phyloP scores from a whole-genome alignment of 2,888 invertebrate genomes.

The Beris chalybata region DNA sequence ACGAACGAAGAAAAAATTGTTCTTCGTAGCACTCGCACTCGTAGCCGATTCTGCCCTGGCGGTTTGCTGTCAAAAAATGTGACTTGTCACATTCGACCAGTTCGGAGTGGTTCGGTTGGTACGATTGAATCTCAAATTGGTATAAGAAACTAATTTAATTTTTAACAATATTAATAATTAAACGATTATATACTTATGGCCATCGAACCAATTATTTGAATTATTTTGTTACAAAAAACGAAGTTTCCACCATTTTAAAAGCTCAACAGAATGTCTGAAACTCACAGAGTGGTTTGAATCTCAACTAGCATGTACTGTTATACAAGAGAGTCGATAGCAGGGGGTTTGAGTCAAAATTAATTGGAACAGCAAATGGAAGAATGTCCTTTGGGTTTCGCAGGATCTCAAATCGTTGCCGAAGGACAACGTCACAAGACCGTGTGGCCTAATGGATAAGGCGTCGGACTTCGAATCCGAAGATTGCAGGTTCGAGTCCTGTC shows the following conservation, averaged over 20 bases:
- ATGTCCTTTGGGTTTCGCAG: constrained; percentile 1
- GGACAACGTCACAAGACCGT: constrained; percentile 33
- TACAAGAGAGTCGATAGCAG: neutral
- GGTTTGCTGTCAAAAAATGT: constrained; percentile 18
- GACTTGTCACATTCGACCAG: neutral
- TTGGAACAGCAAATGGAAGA: neutral
- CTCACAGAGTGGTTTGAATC: too few relatives aligned
- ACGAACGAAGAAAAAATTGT: constrained; percentile 4
- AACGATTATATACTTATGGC: too few relatives aligned
- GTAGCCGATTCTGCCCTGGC: constrained; percentile 27
- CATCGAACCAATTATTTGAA: too few relatives aligned
- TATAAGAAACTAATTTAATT: too few relatives aligned
- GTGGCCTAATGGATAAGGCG: constrained; percentile 42
- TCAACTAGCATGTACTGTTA: neutral
- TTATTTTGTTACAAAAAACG: too few relatives aligned
- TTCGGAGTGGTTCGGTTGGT: constrained; percentile 14
- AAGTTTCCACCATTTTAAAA: too few relatives aligned
- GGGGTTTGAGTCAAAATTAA: neutral
- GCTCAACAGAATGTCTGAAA: too few relatives aligned
- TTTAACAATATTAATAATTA: too few relatives aligned
- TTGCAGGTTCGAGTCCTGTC: constrained; percentile 42
- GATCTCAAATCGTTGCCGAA: neutral
- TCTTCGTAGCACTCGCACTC: neutral
- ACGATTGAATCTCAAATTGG: neutral
- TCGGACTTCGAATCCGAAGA: constrained; percentile 43